Evolutionary conservation across 2,888 invertebrate species (phyloP).

Genomic region (Gandaritis pyraliata): DNA sequence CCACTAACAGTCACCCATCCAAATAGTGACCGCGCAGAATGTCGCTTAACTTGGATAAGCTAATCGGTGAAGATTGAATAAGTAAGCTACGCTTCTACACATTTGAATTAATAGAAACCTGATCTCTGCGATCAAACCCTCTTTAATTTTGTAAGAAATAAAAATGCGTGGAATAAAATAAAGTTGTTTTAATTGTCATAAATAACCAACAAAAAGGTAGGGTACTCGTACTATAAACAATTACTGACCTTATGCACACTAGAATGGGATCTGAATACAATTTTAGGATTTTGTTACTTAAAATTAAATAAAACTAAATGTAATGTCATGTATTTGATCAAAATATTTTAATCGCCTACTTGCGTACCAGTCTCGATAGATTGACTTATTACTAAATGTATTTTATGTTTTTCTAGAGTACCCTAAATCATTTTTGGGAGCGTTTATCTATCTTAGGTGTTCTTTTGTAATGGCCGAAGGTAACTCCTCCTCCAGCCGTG

Average conservation of each 20-base stretch:
- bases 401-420: neutral
- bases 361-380: slow-evolving; percentile 24
- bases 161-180: slow-evolving; percentile 2
- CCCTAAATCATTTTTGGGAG: slow-evolving; percentile 44
- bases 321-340: neutral
- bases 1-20: no score
- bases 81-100: no score
- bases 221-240: slow-evolving; percentile 17
- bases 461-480: slow-evolving; percentile 76
- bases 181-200: slow-evolving; percentile 10
- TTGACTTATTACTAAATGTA: slow-evolving; percentile 10
- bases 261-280: slow-evolving; percentile 8
- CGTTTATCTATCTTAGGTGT: slow-evolving; percentile 64
- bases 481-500: slow-evolving; percentile 72
- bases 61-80: no score
- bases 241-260: slow-evolving; percentile 28
- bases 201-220: slow-evolving; percentile 16
- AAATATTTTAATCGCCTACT: slow-evolving; percentile 14
- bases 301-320: slow-evolving; percentile 7
- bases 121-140: no score
- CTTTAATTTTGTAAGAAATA: neutral
- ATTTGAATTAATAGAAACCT: no score
- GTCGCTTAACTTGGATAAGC: no score
- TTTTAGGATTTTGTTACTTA: slow-evolving; percentile 1
- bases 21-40: no score